Percentiles rank a stretch among this genome's conserved stretches.
These are phyloP conservation scores for Narcine bancroftii DNA, from an alignment of 2,113 vertebrate species.

Conservation along the genomic window DNA sequence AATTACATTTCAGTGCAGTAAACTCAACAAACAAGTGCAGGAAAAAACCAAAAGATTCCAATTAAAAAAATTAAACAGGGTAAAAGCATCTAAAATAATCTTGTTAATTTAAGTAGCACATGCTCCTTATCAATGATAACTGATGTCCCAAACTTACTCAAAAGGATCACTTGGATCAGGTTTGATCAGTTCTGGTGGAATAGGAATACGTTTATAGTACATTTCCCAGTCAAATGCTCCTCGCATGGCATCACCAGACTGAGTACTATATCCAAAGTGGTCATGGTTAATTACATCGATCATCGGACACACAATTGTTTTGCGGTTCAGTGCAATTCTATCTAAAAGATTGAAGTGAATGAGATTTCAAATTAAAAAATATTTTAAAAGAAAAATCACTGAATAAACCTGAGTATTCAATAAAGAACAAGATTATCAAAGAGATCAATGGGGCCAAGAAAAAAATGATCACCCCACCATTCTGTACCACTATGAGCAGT, in stretches of 20 bases:
- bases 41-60: background rate
- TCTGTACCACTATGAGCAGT: background rate
- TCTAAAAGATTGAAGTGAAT: constrained; percentile 56
- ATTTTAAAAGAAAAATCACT: background rate
- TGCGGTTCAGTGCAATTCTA: constrained; percentile 86
- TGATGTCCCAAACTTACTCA: constrained; percentile 69
- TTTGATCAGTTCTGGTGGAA: constrained; percentile 79
- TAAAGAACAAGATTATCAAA: background rate
- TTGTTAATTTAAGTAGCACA: background rate
- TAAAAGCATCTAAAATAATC: background rate
- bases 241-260: constrained; percentile 92
- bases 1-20: background rate
- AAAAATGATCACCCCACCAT: background rate
- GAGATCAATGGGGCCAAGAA: background rate
- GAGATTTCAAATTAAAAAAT: constrained; percentile 38
- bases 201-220: constrained; percentile 96
- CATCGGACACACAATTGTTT: constrained; percentile 92
- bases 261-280: constrained; percentile 88
- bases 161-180: constrained; percentile 86
- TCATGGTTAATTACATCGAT: constrained; percentile 96
- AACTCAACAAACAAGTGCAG: too few species aligned
- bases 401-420: background rate
- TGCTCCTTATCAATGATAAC: background rate
- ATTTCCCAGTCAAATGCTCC: constrained; percentile 98
- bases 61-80: background rate